Evolutionary conservation across 2,113 vertebrate species (phyloP).

Genomic region (Cariama cristata): DNA sequence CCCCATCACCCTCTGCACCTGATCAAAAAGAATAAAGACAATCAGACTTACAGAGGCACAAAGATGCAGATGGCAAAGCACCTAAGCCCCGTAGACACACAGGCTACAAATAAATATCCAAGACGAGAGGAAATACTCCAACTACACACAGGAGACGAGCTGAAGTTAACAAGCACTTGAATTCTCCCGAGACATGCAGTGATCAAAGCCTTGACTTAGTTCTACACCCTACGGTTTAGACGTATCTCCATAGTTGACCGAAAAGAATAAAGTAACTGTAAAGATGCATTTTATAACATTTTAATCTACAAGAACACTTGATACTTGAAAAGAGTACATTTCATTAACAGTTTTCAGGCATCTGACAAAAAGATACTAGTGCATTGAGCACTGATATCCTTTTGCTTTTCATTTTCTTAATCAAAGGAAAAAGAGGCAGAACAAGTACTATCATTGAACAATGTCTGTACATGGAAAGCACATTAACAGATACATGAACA

Average conservation of each 20-base stretch:
- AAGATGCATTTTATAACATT: neutral
- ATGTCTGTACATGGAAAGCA: neutral
- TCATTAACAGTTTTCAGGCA: neutral
- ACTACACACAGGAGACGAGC: neutral
- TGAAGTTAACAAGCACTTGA: neutral
- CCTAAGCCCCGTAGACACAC: neutral
- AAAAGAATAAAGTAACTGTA: neutral
- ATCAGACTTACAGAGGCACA: neutral
- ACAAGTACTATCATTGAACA: neutral
- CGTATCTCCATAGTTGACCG: neutral
- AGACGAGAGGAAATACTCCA: neutral
- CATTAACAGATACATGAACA: neutral
- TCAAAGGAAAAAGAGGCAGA: neutral
- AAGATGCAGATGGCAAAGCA: neutral
- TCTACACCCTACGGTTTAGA: neutral
- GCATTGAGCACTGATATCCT: neutral
- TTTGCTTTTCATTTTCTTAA: neutral
- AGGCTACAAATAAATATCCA: neutral
- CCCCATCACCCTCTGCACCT: neutral
- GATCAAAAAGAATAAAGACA: neutral
- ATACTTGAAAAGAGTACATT: neutral
- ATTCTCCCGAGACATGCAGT: rapidly evolving
- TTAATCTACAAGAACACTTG: neutral
- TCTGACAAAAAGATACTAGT: neutral
- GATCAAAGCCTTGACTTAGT: neutral